Percentiles rank a stretch among this genome's conserved stretches.
Conservation (phyloP, 2,113 vertebrate species). For the Cyphotilapia sp. region DNA sequence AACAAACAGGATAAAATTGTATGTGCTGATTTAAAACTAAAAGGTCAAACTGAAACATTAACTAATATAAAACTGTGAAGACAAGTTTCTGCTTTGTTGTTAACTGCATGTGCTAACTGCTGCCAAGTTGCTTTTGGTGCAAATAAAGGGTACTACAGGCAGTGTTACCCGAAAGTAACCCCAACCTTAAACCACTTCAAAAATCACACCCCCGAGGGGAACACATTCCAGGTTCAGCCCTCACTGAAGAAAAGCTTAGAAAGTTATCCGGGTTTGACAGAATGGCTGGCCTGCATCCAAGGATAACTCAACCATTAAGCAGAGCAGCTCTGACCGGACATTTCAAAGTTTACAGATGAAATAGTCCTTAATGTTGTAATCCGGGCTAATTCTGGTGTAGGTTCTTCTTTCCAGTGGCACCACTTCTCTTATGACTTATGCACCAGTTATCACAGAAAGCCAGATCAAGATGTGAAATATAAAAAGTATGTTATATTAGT, state of each 20-base stretch:
- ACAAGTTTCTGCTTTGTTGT: background rate
- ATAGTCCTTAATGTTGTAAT: background rate
- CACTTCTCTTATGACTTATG: background rate
- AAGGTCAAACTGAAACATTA: background rate
- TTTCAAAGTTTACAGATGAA: slow-evolving; percentile 12
- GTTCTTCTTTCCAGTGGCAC: background rate
- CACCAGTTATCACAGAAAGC: background rate
- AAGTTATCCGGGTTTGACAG: slow-evolving; percentile 37
- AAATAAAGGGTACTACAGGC: background rate
- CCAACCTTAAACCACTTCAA: background rate
- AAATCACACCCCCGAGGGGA: slow-evolving; percentile 5
- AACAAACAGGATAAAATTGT: background rate
- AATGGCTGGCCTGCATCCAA: slow-evolving; percentile 9
- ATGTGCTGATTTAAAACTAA: background rate
- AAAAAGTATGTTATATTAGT: background rate
- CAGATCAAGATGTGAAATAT: background rate
- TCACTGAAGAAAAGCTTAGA: slow-evolving; percentile 2
- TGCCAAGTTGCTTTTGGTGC: background rate
- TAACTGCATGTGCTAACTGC: background rate
- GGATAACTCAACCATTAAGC: slow-evolving; percentile 17
- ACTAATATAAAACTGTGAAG: background rate
- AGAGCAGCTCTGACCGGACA: background rate
- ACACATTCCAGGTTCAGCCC: slow-evolving; percentile 6
- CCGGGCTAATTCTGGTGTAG: background rate
- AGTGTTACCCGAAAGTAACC: background rate